Evolutionary conservation across 2,113 vertebrate genomes (phyloP).

Genomic region (Bos taurus): ARS-UCD2.0 NC_037337.1:34949501-34950000

Average conservation of each 20-base stretch:
- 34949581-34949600: neutral
- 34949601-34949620: neutral
- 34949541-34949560: neutral
- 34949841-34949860: neutral
- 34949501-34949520: neutral
- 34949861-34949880: neutral
- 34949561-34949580: neutral
- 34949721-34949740: neutral
- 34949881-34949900: neutral
- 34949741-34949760: neutral
- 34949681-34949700: neutral
- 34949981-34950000: neutral
- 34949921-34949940: neutral
- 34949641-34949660: neutral
- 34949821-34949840: neutral
- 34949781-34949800: no score
- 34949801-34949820: rapidly evolving
- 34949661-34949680: neutral
- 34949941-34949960: neutral
- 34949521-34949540: neutral
- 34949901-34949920: neutral
- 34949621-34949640: neutral
- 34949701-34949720: neutral
- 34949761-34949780: neutral
- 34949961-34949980: neutral